Evolutionary conservation across 2,113 vertebrate species (phyloP).

Genomic region (Scomber scombrus): DNA sequence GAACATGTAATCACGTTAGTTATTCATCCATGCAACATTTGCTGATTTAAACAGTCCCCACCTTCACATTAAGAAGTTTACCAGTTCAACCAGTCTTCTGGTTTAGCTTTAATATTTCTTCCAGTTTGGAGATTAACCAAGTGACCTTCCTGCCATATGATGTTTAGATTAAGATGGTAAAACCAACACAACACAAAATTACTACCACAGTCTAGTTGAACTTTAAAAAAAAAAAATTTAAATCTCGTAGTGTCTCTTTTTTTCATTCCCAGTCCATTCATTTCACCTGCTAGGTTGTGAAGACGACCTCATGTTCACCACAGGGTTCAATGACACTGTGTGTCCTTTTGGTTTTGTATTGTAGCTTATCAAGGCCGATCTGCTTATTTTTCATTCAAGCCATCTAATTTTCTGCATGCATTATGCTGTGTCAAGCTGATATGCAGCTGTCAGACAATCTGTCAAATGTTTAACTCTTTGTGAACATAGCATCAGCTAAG

Average conservation of each 20-base stretch:
- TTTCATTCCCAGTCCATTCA: too few relatives aligned
- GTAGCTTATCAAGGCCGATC: neutral
- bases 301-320: too few relatives aligned
- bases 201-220: neutral
- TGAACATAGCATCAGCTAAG: neutral
- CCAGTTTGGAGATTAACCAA: neutral
- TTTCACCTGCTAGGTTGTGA: too few relatives aligned
- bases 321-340: neutral
- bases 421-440: neutral
- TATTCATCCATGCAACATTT: neutral
- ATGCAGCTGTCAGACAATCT: conserved; percentile 28
- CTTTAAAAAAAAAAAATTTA: too few relatives aligned
- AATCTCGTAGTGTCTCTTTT: too few relatives aligned
- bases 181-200: neutral
- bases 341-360: conserved; percentile 15
- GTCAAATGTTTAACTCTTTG: neutral
- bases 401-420: conserved; percentile 3
- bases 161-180: neutral
- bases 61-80: neutral
- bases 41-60: neutral
- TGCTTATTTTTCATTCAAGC: conserved; percentile 13
- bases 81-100: neutral
- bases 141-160: neutral
- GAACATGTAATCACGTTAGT: neutral
- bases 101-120: neutral